Conservation (phyloP, 2,797 vertebrate species). For the Molothrus ater region DNA sequence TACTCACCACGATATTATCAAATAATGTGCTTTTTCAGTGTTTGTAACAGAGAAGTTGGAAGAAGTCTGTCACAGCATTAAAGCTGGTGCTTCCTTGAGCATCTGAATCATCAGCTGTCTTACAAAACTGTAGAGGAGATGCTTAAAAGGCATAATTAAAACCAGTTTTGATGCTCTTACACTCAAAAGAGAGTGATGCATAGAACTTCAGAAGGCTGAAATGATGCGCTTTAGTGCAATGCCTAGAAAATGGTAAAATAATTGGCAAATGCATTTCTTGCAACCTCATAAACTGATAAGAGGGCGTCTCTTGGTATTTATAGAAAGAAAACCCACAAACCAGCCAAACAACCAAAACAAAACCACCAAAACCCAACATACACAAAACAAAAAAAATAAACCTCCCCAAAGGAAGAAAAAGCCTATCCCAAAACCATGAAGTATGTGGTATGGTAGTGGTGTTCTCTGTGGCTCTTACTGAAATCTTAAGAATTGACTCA, state of each 20-base stretch:
- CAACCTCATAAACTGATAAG: neutral
- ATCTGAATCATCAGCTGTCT: neutral
- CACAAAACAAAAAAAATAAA: neutral
- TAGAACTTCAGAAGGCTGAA: neutral
- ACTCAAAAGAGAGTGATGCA: neutral
- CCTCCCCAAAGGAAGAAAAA: neutral
- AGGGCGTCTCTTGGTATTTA: neutral
- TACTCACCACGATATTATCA: neutral
- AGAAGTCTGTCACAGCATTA: neutral
- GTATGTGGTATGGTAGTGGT: neutral
- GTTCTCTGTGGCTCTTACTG: neutral
- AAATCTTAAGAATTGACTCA: neutral
- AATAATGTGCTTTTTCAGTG: neutral
- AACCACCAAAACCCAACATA: neutral
- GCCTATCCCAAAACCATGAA: neutral
- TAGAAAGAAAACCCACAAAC: neutral
- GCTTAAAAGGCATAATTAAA: neutral
- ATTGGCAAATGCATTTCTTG: neutral
- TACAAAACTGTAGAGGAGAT: neutral
- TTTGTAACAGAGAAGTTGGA: neutral
- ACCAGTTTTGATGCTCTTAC: neutral
- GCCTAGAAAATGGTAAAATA: neutral
- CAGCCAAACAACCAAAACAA: neutral
- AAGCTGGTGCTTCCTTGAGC: neutral
- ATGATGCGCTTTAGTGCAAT: neutral